Evolutionary conservation across 2,113 vertebrate species (phyloP).

Genomic region (Axis porcinus): DNA sequence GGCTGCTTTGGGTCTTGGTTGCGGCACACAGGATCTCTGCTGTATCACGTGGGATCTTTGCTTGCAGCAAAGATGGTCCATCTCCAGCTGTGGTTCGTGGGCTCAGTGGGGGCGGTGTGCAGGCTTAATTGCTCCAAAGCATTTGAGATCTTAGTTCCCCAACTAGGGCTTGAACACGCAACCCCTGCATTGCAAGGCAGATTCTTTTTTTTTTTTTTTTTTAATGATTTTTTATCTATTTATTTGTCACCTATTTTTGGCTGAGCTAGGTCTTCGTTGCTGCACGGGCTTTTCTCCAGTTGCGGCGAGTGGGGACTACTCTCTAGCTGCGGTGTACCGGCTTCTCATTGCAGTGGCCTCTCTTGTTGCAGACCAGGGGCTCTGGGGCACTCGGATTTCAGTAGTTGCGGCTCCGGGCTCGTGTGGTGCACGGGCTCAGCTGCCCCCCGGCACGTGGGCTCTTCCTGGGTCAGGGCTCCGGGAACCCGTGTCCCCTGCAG

Average conservation of each 20-base stretch:
- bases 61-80: not conserved
- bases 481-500: not conserved
- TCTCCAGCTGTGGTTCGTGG: no score
- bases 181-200: not conserved
- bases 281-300: fast-evolving
- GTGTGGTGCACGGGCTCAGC: not conserved
- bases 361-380: not conserved
- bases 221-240: not conserved
- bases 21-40: not conserved
- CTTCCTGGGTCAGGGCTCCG: not conserved
- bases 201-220: not conserved
- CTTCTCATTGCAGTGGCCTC: not conserved
- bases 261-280: not conserved
- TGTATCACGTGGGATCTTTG: not conserved
- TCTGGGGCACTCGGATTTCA: not conserved
- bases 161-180: not conserved
- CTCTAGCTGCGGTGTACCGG: not conserved
- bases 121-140: not conserved
- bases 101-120: not conserved
- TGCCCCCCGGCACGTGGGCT: fast-evolving
- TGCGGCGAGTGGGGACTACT: not conserved
- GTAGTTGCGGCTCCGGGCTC: fast-evolving
- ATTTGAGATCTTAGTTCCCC: not conserved
- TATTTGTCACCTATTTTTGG: not conserved
- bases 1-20: not conserved